Percentiles rank a stretch among this genome's conserved stretches.
Evolutionary conservation across 2,888 invertebrate genomes (phyloP).

Genomic region (Folsomia candida): DNA sequence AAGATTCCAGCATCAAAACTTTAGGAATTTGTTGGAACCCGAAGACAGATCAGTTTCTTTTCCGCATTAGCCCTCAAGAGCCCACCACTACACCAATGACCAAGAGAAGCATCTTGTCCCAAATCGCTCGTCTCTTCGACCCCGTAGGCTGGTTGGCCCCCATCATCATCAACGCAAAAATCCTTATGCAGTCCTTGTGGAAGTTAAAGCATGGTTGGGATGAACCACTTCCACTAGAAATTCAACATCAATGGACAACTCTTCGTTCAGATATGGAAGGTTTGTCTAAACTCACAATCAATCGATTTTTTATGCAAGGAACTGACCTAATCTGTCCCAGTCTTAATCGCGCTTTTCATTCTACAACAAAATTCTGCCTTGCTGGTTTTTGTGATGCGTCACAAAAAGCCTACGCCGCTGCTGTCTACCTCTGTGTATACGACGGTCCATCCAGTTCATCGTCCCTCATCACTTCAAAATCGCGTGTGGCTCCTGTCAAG

Average conservation of each 20-base stretch:
- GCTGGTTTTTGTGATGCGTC: not conserved
- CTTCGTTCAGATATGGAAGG: not conserved
- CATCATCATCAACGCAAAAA: not conserved
- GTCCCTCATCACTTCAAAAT: not conserved
- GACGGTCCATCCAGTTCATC: not conserved
- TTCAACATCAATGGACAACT: not conserved
- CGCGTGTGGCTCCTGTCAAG: not conserved
- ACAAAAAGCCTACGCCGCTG: not conserved
- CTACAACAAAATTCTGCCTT: not conserved
- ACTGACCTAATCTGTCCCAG: too few species aligned
- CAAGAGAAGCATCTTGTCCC: not conserved
- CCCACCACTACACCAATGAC: not conserved
- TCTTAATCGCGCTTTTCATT: too few species aligned
- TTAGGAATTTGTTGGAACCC: not conserved
- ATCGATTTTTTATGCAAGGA: not conserved
- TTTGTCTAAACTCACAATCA: not conserved
- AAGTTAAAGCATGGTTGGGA: not conserved
- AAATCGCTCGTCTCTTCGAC: not conserved
- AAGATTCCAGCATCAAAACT: not conserved
- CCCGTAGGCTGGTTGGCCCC: not conserved
- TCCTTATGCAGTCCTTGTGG: not conserved
- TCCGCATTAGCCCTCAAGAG: not conserved
- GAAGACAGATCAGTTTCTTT: not conserved
- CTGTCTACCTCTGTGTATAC: not conserved
- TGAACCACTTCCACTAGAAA: not conserved